Base-by-base conservation (phyloP, 2,888 invertebrate species). In the Pollenia angustigena region DNA sequence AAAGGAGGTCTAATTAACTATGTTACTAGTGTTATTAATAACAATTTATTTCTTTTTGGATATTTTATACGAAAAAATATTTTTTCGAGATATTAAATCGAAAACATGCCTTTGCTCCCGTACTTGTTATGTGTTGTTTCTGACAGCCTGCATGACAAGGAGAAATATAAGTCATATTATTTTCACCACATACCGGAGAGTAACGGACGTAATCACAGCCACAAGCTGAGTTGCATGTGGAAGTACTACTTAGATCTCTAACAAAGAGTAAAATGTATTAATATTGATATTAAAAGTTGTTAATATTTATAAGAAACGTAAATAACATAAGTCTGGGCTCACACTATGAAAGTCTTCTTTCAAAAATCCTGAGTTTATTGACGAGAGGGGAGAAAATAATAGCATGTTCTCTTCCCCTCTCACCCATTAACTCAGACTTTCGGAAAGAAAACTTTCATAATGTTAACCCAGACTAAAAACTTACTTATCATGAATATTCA, bases 121-220 rank as follows among this genome's bases (percentile, higher is more conserved):
- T 94, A 4, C 90, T 44, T 0, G 90, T 90, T 11, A 91, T 90
- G 56, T 93, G 91, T 87, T 94, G 92, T 40, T 92, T 92, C 71
- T 93, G 94, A 91, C 97, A 97, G 7, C 97, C 97, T 23, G 97
- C 97, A 91, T 97, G 96, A 90, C 97, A 97, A 7, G 97, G 96
- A 0, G 96, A 97, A 89, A 97, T 97, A 90, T 95, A 97, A 3
- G 96, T 96, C 88, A 95, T 94, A 0, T 95, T 94, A 86, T 95
- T 95, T 87, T 95, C 94, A 6, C 95, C 95, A 90, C 96, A 97
- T 0, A 97, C 96, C 0, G 97, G 96, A 71, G 96, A 95, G 90
- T 96, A 97, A 87, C 95, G 95, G 32, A 96, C 95, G 89, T 95
- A 96, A 89, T 96, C 95, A 91, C 96, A 97, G 86, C 95, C 93